These are phyloP conservation scores for Phataginus tricuspis DNA, from an alignment of 2,797 vertebrate genomes.

Conservation along the genomic window DNA sequence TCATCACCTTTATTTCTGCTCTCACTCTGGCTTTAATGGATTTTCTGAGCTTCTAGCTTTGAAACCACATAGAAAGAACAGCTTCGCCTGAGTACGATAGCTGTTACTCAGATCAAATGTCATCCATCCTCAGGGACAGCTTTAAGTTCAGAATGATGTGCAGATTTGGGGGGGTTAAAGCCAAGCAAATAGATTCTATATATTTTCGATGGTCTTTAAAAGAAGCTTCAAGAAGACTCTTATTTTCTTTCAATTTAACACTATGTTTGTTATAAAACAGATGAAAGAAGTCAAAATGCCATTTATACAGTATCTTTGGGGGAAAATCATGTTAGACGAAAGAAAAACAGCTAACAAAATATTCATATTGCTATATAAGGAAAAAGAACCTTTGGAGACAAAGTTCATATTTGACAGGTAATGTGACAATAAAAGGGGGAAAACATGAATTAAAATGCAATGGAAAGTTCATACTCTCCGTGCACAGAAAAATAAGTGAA, in stretches of 20 bases:
- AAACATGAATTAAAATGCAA: constrained; percentile 81
- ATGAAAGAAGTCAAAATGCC: constrained; percentile 67
- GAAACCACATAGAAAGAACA: constrained; percentile 63
- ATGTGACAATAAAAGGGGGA: constrained; percentile 78
- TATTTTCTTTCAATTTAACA: constrained; percentile 46
- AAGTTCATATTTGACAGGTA: constrained; percentile 84
- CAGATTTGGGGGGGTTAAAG: constrained; percentile 52
- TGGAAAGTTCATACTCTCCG: constrained; percentile 84
- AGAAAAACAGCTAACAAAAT: constrained; percentile 72
- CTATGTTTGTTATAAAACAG: constrained; percentile 59
- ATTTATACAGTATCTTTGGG: constrained; percentile 56
- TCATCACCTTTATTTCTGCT: constrained; percentile 75
- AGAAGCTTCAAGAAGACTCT: constrained; percentile 29
- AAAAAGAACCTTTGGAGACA: constrained; percentile 76
- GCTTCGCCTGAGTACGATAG: constrained; percentile 47
- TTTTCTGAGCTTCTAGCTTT: constrained; percentile 75
- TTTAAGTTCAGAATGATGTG: constrained; percentile 66
- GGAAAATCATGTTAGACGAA: constrained; percentile 24
- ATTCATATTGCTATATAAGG: constrained; percentile 76
- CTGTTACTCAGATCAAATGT: constrained; percentile 72
- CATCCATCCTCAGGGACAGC: constrained; percentile 61
- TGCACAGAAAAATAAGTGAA: constrained; percentile 81
- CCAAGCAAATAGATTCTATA: constrained; percentile 72
- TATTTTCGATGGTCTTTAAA: constrained; percentile 76
- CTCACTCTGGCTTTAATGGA: constrained; percentile 77